Evolutionary conservation across 2,797 vertebrate genomes (phyloP).

Genomic region (Betta splendens): DNA sequence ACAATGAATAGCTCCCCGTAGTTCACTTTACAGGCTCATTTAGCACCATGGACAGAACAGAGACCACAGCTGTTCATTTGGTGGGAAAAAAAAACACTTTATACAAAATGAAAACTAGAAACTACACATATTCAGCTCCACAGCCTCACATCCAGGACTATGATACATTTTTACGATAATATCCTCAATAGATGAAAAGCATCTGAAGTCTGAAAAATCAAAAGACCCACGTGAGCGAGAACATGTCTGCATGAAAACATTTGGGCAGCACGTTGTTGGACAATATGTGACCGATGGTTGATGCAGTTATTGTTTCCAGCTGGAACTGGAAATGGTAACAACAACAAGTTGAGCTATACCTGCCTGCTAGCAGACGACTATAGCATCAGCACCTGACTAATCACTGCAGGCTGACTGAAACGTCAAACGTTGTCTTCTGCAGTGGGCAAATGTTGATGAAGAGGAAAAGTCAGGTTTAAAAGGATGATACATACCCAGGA

Average conservation of each 20-base stretch:
- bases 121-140: conserved; percentile 6
- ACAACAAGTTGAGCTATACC: too few relatives aligned
- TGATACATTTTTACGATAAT: neutral
- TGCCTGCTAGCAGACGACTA: too few relatives aligned
- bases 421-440: too few relatives aligned
- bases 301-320: neutral
- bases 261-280: too few relatives aligned
- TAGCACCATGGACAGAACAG: neutral
- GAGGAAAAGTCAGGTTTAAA: neutral
- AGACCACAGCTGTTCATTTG: conserved; percentile 1
- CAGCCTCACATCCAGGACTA: conserved; percentile 2
- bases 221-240: too few relatives aligned
- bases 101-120: conserved; percentile 7
- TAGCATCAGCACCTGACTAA: neutral
- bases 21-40: conserved; percentile 4
- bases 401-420: neutral
- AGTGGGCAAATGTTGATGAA: too few relatives aligned
- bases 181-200: neutral
- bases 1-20: conserved; percentile 17
- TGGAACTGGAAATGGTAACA: neutral
- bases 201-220: neutral
- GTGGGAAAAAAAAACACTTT: conserved; percentile 20
- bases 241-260: too few relatives aligned
- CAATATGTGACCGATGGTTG: neutral
- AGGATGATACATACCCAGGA: neutral